phyloP scores from a whole-genome alignment of 2,113 vertebrate species.

The Actenoides lindsayi region DNA sequence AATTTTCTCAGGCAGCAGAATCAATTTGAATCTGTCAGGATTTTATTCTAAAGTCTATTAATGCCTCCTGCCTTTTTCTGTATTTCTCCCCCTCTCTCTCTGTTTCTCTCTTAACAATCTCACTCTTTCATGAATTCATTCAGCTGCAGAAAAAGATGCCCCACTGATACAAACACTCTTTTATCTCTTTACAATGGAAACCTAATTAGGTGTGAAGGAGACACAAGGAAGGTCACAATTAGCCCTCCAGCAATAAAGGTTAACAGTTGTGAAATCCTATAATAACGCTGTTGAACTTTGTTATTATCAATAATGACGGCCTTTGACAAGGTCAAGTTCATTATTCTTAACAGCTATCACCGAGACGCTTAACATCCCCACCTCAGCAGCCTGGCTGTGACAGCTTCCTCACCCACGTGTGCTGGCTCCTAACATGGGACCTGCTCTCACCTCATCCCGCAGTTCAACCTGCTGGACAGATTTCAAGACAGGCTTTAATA shows the following conservation, averaged over 20 bases:
- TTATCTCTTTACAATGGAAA: conserved; percentile 69
- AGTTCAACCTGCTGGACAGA: neutral
- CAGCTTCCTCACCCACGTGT: neutral
- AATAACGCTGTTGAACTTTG: conserved; percentile 60
- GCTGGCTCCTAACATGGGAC: neutral
- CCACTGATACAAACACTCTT: conserved; percentile 59
- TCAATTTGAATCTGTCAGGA: conserved; percentile 76
- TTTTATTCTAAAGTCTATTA: conserved; percentile 75
- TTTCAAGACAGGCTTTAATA: neutral
- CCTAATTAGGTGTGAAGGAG: conserved; percentile 74
- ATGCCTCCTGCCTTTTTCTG: conserved; percentile 31
- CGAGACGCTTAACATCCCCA: neutral
- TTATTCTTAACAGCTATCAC: conserved; percentile 14
- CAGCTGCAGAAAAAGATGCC: conserved; percentile 48
- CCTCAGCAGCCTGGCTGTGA: neutral
- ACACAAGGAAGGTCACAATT: conserved; percentile 65
- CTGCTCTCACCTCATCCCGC: neutral
- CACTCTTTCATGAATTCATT: conserved; percentile 47
- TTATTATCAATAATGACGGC: conserved; percentile 48
- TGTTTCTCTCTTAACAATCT: conserved; percentile 44
- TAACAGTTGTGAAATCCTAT: conserved; percentile 68
- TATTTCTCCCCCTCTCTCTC: neutral
- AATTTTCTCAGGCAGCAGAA: conserved; percentile 75
- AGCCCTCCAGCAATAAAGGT: conserved; percentile 64
- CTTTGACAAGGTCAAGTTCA: conserved; percentile 59